A percentile compares a stretch with the other conserved stretches of the same genome.
phyloP scores from a whole-genome alignment of 2,797 vertebrate species.

The Alca torda region DNA sequence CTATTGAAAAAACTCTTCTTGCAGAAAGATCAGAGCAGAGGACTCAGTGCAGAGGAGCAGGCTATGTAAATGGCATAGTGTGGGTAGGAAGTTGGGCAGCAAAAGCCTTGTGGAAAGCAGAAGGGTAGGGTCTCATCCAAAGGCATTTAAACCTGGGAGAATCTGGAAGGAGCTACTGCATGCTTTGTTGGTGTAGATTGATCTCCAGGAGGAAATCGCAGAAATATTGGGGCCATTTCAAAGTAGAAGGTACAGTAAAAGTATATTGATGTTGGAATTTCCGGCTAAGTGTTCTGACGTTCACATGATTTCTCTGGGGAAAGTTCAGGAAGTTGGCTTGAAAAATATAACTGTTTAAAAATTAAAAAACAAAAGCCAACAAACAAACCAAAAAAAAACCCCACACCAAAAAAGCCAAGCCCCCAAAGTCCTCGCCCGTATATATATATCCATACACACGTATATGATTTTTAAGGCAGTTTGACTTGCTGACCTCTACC shows the following conservation, averaged over 20 bases:
- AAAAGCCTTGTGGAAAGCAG: background rate
- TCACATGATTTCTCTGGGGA: background rate
- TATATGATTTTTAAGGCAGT: background rate
- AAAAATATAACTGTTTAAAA: background rate
- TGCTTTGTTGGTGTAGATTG: background rate
- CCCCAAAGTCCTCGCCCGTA: accelerated
- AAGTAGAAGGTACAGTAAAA: background rate
- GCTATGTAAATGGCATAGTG: background rate
- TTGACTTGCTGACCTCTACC: background rate
- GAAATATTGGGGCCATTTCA: background rate
- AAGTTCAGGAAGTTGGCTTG: background rate
- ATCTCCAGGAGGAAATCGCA: background rate
- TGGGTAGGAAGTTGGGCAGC: background rate
- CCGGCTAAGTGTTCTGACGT: background rate
- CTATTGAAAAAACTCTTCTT: background rate
- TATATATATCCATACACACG: too few relatives aligned
- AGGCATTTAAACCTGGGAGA: background rate
- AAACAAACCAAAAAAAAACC: background rate
- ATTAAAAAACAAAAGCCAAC: background rate
- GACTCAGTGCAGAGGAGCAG: background rate
- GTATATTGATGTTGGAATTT: background rate
- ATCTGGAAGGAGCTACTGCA: background rate
- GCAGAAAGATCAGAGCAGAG: background rate
- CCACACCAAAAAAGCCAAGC: background rate
- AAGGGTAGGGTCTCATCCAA: background rate